Conservation (phyloP, 1,140 invertebrate genomes). For the Pomacea maculata region DNA sequence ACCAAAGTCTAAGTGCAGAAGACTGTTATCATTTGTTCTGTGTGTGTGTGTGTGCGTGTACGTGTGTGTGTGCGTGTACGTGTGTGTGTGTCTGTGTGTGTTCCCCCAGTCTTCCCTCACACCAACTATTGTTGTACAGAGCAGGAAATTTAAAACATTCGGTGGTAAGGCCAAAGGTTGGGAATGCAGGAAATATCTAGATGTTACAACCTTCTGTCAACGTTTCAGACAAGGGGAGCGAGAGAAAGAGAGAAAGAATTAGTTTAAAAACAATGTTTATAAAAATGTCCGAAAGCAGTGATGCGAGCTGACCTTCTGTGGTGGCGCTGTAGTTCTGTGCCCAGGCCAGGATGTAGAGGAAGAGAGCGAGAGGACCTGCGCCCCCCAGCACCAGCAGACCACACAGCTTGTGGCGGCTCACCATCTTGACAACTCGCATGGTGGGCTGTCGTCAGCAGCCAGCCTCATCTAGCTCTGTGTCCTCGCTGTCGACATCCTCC, state of each 20-base stretch:
- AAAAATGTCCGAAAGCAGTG: not conserved
- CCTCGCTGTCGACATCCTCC: too few relatives aligned
- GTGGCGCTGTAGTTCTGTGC: too few relatives aligned
- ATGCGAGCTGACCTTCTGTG: too few relatives aligned
- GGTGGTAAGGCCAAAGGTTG: too few relatives aligned
- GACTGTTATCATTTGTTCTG: not conserved
- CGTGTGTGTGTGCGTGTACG: not conserved
- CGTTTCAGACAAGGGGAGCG: not conserved
- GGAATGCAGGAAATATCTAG: not conserved
- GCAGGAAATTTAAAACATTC: not conserved
- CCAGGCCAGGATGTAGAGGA: too few relatives aligned
- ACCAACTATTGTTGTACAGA: not conserved
- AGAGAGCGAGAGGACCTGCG: too few relatives aligned
- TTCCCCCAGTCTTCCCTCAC: not conserved
- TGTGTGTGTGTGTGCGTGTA: constrained; percentile 5
- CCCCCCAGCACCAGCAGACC: too few relatives aligned
- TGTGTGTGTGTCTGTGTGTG: constrained; percentile 1
- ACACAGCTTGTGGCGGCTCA: too few relatives aligned
- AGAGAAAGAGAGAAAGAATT: constrained; percentile 1
- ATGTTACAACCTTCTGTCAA: too few relatives aligned
- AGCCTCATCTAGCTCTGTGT: too few relatives aligned
- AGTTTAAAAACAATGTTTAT: not conserved
- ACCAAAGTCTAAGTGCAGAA: not conserved
- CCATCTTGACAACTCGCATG: too few relatives aligned
- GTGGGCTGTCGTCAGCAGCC: too few relatives aligned